Conservation (phyloP, 1,140 invertebrate species). For the Latrodectus geometricus region DNA sequence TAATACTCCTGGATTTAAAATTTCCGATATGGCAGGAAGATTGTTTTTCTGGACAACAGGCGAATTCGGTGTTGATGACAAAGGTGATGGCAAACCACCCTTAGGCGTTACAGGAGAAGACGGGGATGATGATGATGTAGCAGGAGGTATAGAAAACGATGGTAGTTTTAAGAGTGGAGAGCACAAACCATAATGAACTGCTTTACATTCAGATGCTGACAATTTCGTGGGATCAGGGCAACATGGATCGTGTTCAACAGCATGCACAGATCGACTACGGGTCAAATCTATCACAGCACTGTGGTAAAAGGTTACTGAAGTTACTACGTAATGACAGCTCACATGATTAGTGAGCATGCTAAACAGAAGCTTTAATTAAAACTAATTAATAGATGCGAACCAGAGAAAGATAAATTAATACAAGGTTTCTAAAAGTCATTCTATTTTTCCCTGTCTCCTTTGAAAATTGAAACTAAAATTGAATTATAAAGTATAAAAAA, state of each 20-base stretch:
- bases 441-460: too few relatives aligned
- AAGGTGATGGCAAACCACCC: conserved; percentile 22
- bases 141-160: conserved; percentile 67
- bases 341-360: conserved; percentile 60
- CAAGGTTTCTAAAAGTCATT: too few relatives aligned
- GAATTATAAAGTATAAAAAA: too few relatives aligned
- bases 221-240: conserved; percentile 65
- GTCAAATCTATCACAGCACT: conserved; percentile 70
- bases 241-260: conserved; percentile 71
- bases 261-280: conserved; percentile 72
- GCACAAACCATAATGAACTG: conserved; percentile 75
- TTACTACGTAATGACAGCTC: conserved; percentile 63
- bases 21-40: conserved; percentile 64
- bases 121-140: conserved; percentile 24
- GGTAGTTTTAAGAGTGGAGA: conserved; percentile 69
- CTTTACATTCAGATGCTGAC: conserved; percentile 68
- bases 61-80: conserved; percentile 65
- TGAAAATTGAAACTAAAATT: too few relatives aligned
- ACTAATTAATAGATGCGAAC: neutral
- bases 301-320: conserved; percentile 68
- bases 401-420: neutral
- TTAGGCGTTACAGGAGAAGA: conserved; percentile 67
- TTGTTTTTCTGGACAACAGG: conserved; percentile 61
- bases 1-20: conserved; percentile 66
- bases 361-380: neutral